Conservation (phyloP, 2,888 invertebrate species). For the Clistopyga incitator region DNA sequence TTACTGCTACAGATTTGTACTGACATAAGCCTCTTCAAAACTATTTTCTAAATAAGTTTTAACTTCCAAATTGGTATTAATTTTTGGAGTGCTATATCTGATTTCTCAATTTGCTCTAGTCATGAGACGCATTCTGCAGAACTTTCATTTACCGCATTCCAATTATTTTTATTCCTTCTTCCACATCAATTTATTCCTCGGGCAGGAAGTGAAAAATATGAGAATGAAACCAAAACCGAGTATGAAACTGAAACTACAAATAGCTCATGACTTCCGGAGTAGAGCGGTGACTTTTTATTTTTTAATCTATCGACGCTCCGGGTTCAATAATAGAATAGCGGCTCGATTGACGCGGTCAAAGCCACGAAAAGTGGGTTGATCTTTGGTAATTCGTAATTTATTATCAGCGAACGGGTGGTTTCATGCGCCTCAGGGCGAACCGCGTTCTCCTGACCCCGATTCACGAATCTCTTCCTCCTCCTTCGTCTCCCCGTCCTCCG, state of each 20-base stretch:
- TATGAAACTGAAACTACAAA: slow-evolving; percentile 1
- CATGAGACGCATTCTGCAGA: too few species aligned
- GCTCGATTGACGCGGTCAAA: slow-evolving; percentile 37
- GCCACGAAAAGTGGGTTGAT: slow-evolving; percentile 65
- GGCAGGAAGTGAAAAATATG: too few species aligned
- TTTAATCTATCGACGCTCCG: background rate
- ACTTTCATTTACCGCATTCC: too few species aligned
- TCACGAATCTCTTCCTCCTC: slow-evolving; percentile 65
- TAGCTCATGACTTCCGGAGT: background rate
- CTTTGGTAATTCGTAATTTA: slow-evolving; percentile 71
- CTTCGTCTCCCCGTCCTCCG: slow-evolving; percentile 43
- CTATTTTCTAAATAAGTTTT: too few species aligned
- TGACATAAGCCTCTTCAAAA: too few species aligned
- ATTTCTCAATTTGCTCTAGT: too few species aligned
- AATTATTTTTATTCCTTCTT: too few species aligned
- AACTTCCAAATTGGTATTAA: too few species aligned
- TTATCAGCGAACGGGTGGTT: slow-evolving; percentile 66
- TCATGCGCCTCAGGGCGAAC: slow-evolving; percentile 65
- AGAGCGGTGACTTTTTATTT: slow-evolving; percentile 2
- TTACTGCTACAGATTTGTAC: too few species aligned
- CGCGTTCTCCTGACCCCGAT: slow-evolving; percentile 72
- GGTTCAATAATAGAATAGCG: slow-evolving; percentile 29
- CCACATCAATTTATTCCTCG: too few species aligned
- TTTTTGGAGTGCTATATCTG: too few species aligned
- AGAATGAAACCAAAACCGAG: background rate